Evolutionary conservation across 2,888 invertebrate genomes (phyloP).

Genomic region (Octonoba sinensis): DNA sequence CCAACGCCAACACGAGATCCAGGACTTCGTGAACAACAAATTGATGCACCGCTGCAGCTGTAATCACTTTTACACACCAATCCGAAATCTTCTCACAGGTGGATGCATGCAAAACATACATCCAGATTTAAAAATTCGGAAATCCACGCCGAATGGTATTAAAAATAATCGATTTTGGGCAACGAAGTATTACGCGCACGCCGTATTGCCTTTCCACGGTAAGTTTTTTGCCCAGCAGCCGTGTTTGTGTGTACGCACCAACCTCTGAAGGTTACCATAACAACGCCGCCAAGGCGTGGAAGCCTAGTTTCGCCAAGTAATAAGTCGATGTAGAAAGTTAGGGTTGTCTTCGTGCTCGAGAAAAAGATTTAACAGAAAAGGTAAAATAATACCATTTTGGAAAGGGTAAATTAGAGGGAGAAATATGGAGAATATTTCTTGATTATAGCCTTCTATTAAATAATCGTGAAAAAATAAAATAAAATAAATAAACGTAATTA

Average conservation of each 20-base stretch:
- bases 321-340: background rate
- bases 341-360: background rate
- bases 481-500: too few species aligned
- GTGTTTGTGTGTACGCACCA: conserved; percentile 54
- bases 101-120: background rate
- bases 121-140: conserved; percentile 5
- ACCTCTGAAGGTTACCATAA: conserved; percentile 50
- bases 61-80: too few species aligned
- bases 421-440: too few species aligned
- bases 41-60: conserved; percentile 2
- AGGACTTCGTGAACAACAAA: background rate
- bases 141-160: conserved; percentile 20
- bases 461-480: too few species aligned
- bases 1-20: background rate
- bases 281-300: conserved; percentile 40
- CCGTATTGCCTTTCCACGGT: conserved; percentile 16
- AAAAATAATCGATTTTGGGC: conserved; percentile 5
- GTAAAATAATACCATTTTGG: too few species aligned
- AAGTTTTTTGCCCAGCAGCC: conserved; percentile 46
- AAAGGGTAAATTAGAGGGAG: too few species aligned
- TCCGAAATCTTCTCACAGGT: background rate
- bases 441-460: too few species aligned
- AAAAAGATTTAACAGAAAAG: too few species aligned
- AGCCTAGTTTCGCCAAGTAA: conserved; percentile 30
- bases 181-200: conserved; percentile 15